phyloP scores from a whole-genome alignment of 1,140 invertebrate genomes.

The Papilio glaucus region DNA sequence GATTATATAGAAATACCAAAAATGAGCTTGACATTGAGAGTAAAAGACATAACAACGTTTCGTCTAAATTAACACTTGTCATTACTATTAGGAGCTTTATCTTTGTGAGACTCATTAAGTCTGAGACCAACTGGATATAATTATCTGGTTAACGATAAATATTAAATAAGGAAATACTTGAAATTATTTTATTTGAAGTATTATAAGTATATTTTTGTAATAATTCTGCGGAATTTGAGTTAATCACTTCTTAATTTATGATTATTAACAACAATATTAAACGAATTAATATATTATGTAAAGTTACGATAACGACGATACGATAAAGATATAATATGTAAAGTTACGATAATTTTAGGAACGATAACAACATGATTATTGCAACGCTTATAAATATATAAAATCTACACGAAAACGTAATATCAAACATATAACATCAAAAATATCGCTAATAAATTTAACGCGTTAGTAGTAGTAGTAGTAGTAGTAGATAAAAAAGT shows the following conservation, averaged over 20 bases:
- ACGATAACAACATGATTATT: conserved; percentile 21
- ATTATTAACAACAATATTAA: not conserved
- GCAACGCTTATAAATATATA: not conserved
- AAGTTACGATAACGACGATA: too few relatives aligned
- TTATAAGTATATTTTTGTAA: not conserved
- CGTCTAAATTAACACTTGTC: conserved; percentile 20
- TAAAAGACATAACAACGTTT: conserved; percentile 7
- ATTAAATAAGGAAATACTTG: not conserved
- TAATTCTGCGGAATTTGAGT: not conserved
- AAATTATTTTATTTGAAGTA: not conserved
- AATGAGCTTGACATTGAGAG: not conserved
- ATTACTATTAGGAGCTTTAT: not conserved
- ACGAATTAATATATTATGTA: not conserved
- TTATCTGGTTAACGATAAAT: not conserved
- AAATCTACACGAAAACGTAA: not conserved
- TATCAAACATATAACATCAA: not conserved
- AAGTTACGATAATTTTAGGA: not conserved
- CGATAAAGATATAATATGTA: conserved; percentile 1
- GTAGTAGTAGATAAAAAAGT: not conserved
- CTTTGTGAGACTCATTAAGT: not conserved
- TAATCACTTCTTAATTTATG: conserved; percentile 21
- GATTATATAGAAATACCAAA: conserved; percentile 5
- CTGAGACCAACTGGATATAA: not conserved
- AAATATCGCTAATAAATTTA: not conserved
- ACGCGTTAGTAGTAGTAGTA: not conserved